Evolutionary conservation across 2,888 invertebrate species (phyloP).

Genomic region (Ennomos quercinarius): DNA sequence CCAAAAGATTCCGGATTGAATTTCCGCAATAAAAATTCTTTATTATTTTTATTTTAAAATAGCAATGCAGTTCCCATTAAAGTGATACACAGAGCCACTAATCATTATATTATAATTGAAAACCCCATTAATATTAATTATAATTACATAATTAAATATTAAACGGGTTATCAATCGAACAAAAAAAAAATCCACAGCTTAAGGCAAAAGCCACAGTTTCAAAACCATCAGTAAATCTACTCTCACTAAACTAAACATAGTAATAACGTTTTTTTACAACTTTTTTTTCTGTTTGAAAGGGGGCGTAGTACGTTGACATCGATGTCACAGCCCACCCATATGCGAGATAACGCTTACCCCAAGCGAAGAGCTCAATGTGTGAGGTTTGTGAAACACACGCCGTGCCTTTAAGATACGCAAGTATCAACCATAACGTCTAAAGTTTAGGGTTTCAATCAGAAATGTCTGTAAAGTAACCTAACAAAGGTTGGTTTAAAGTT

Average conservation of each 20-base stretch:
- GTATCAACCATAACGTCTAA: constrained; percentile 7
- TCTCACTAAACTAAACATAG: not conserved
- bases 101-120: too few species aligned
- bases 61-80: too few species aligned
- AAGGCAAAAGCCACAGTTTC: not conserved
- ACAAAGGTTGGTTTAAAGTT: not conserved
- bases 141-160: too few species aligned
- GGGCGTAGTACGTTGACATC: constrained; percentile 65
- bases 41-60: too few species aligned
- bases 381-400: constrained; percentile 7
- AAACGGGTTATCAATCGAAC: too few species aligned
- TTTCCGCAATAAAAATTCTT: too few species aligned
- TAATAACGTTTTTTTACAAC: constrained; percentile 20
- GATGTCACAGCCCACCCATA: constrained; percentile 53
- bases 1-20: too few species aligned
- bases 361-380: constrained; percentile 48
- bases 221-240: constrained; percentile 1
- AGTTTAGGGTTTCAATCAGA: constrained; percentile 2
- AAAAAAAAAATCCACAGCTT: too few species aligned
- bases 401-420: not conserved
- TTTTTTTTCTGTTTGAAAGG: constrained; percentile 28
- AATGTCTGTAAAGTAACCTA: not conserved
- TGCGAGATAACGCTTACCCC: constrained; percentile 58
- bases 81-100: too few species aligned
- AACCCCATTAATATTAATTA: too few species aligned